These are phyloP conservation scores for Stegodyphus mimosarum DNA, from an alignment of 1,140 invertebrate genomes.

Conservation along the genomic window DNA sequence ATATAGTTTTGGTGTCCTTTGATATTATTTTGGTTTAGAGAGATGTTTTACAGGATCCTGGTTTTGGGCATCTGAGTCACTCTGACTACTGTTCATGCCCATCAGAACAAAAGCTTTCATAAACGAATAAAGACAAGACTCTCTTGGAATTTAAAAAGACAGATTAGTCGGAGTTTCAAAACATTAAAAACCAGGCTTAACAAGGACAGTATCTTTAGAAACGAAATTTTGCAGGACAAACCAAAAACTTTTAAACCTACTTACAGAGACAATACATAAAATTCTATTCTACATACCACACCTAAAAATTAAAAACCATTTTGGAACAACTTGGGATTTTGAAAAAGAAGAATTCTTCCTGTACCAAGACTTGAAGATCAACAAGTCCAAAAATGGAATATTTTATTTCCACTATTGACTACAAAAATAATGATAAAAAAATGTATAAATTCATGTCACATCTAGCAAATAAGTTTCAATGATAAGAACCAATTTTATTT, in stretches of 20 bases:
- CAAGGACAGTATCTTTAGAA: background rate
- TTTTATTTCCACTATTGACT: background rate
- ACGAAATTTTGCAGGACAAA: background rate
- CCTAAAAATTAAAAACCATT: background rate
- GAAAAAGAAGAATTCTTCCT: background rate
- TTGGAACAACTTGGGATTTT: background rate
- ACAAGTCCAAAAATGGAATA: background rate
- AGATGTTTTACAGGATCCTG: no score
- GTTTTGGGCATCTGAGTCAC: no score
- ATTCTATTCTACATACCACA: background rate
- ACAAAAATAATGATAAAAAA: background rate
- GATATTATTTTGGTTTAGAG: no score
- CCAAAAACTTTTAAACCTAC: slow-evolving; percentile 4
- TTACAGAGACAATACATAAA: slow-evolving; percentile 6
- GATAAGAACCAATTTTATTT: background rate
- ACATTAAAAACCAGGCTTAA: background rate
- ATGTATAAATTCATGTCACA: background rate
- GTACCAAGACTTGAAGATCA: background rate
- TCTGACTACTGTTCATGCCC: no score
- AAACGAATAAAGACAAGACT: no score
- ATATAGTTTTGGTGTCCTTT: no score
- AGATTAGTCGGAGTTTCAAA: background rate
- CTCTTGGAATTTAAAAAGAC: background rate
- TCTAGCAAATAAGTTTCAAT: background rate
- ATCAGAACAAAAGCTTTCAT: no score